phyloP scores from a whole-genome alignment of 2,797 vertebrate species.

The Myotis findleyi region DNA sequence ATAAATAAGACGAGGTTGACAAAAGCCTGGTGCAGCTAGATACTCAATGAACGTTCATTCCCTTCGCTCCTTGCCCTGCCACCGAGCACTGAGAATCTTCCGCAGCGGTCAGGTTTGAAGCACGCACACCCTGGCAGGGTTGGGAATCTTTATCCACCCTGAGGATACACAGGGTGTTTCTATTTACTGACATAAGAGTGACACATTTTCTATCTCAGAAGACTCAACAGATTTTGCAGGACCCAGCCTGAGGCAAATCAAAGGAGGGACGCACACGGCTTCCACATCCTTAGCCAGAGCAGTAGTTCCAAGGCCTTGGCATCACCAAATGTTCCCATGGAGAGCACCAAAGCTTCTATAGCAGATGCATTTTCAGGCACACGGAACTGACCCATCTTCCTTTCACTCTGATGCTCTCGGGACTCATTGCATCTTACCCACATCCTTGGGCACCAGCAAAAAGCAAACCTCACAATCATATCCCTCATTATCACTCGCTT shows the following conservation, averaged over 20 bases:
- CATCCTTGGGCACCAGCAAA: neutral
- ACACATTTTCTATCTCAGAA: neutral
- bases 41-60: neutral
- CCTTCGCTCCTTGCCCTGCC: neutral
- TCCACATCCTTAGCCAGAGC: neutral
- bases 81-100: neutral
- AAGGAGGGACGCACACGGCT: neutral
- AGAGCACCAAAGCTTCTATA: neutral
- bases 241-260: neutral
- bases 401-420: neutral
- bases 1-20: neutral
- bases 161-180: neutral
- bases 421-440: neutral
- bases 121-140: neutral
- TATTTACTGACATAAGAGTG: neutral
- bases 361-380: neutral
- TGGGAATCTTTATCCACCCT: neutral
- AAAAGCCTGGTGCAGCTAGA: neutral
- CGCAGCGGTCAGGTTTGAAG: neutral
- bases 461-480: neutral
- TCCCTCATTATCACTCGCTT: neutral
- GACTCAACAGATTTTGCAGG: neutral
- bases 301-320: neutral
- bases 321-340: accelerated
- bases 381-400: neutral